phyloP scores from a whole-genome alignment of 1,140 invertebrate genomes.

The Penaeus vannamei region DNA sequence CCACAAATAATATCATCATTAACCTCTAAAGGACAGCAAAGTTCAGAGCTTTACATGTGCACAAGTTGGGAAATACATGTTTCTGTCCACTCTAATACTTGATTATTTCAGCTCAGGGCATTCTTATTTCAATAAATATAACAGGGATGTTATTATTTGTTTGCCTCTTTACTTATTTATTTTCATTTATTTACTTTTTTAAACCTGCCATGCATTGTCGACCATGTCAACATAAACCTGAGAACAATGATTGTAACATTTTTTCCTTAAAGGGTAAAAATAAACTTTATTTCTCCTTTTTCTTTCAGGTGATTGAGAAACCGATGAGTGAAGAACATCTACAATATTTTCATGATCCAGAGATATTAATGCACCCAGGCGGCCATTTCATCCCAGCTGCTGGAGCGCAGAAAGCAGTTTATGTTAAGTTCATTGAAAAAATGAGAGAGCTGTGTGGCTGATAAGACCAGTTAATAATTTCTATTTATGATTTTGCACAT shows the following conservation, averaged over 20 bases:
- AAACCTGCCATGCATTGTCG: too few species aligned
- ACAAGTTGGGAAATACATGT: too few species aligned
- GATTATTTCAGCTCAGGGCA: too few species aligned
- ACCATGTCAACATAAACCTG: neutral
- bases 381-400: conserved; percentile 87
- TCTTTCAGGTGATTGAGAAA: conserved; percentile 69
- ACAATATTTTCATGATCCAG: conserved; percentile 78
- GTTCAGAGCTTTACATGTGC: too few species aligned
- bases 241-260: too few species aligned
- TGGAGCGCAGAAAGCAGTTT: conserved; percentile 78
- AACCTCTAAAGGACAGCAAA: too few species aligned
- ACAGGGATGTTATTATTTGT: neutral
- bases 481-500: neutral
- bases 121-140: too few species aligned
- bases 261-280: too few species aligned
- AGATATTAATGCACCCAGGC: conserved; percentile 80
- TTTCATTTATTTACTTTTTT: neutral
- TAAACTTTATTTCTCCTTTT: conserved; percentile 68
- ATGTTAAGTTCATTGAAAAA: conserved; percentile 77
- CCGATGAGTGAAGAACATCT: conserved; percentile 82
- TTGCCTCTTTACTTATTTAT: neutral
- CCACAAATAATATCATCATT: too few species aligned
- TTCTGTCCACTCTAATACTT: too few species aligned
- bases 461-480: neutral
- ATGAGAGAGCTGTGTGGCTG: conserved; percentile 34